Evolutionary conservation across 2,113 vertebrate genomes (phyloP).

Genomic region (Coracopsis vasa): DNA sequence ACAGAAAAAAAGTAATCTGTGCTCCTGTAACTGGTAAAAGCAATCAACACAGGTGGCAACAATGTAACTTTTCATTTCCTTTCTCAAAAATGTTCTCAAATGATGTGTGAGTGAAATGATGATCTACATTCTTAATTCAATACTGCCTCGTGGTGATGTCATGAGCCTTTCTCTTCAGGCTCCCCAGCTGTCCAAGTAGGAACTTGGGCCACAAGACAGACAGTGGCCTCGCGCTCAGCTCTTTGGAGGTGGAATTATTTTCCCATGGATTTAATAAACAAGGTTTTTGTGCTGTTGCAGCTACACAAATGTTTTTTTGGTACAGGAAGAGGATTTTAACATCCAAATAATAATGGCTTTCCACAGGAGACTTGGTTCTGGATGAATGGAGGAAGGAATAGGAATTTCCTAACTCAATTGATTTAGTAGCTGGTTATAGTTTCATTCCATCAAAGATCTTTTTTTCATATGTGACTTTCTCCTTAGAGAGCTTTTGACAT

Average conservation of each 20-base stretch:
- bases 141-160: conserved; percentile 41
- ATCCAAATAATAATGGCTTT: conserved; percentile 66
- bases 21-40: not conserved
- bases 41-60: conserved; percentile 55
- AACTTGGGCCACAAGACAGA: conserved; percentile 11
- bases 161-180: conserved; percentile 1
- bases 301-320: conserved; percentile 28
- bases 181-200: conserved; percentile 2
- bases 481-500: conserved; percentile 56
- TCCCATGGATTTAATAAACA: conserved; percentile 56
- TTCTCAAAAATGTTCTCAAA: conserved; percentile 41
- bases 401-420: conserved; percentile 59
- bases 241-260: conserved; percentile 46
- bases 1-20: not conserved
- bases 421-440: conserved; percentile 68
- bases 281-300: conserved; percentile 43
- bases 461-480: conserved; percentile 70
- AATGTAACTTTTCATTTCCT: conserved; percentile 65
- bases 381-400: conserved; percentile 61
- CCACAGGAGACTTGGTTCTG: conserved; percentile 62
- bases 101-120: conserved; percentile 38
- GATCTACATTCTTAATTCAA: conserved; percentile 25
- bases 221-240: not conserved
- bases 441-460: conserved; percentile 62
- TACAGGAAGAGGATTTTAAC: conserved; percentile 71